These are phyloP conservation scores for Anas platyrhynchos DNA, from an alignment of 2,113 vertebrate genomes.

Conservation along the genomic window DNA sequence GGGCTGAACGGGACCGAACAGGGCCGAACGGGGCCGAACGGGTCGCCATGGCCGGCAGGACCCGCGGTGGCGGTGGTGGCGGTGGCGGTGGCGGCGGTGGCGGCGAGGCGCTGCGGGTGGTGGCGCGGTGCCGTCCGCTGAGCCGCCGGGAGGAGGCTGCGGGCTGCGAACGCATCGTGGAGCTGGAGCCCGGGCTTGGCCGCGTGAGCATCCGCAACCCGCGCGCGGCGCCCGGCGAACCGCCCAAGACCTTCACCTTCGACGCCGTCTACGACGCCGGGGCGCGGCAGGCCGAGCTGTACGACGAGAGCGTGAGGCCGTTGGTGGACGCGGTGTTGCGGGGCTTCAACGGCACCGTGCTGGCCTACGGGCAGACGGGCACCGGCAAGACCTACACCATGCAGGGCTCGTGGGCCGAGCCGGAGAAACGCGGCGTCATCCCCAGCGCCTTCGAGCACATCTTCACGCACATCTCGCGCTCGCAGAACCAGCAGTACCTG, in stretches of 20 bases:
- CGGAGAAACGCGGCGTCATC: conserved; percentile 88
- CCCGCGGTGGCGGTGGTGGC: conserved; percentile 59
- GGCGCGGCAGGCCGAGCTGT: conserved; percentile 89
- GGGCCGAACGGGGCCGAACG: no score
- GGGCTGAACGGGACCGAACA: no score
- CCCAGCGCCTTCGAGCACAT: conserved; percentile 94
- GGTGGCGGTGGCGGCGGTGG: conserved; percentile 89
- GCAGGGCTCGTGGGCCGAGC: conserved; percentile 87
- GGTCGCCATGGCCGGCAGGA: conserved; percentile 75
- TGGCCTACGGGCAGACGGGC: conserved; percentile 94
- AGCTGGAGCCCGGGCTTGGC: conserved; percentile 89
- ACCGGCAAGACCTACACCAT: conserved; percentile 98
- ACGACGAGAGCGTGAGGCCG: conserved; percentile 92
- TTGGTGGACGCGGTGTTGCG: conserved; percentile 90
- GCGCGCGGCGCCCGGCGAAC: conserved; percentile 83
- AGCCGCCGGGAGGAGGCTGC: conserved; percentile 84
- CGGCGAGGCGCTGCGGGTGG: conserved; percentile 91
- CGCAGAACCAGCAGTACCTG: conserved; percentile 95
- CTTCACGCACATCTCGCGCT: conserved; percentile 95
- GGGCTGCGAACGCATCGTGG: conserved; percentile 83
- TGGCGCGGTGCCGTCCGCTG: conserved; percentile 93
- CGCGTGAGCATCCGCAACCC: conserved; percentile 91
- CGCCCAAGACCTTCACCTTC: conserved; percentile 93
- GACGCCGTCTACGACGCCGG: conserved; percentile 91
- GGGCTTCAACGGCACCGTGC: conserved; percentile 94